Evolutionary conservation across 2,797 vertebrate genomes (phyloP).

Genomic region (Cottoperca gobio): DNA sequence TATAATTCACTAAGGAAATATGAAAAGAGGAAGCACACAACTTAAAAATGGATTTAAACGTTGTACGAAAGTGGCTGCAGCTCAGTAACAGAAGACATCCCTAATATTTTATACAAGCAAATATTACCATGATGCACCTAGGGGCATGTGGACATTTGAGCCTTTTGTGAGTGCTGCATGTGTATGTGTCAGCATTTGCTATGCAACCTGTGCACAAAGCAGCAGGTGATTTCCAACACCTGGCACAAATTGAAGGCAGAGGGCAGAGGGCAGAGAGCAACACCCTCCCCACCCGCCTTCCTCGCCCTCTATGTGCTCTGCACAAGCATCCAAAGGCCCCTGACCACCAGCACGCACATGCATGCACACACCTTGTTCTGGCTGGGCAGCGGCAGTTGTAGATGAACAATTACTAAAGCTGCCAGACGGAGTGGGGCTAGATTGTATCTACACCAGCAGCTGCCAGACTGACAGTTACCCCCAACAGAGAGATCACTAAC

Average conservation of each 20-base stretch:
- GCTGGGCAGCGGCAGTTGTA: conserved; percentile 32
- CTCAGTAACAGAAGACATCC: neutral
- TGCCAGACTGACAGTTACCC: conserved; percentile 66
- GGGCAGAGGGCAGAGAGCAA: conserved; percentile 50
- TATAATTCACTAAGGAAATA: neutral
- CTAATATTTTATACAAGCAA: neutral
- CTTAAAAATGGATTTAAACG: neutral
- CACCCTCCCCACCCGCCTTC: conserved; percentile 32
- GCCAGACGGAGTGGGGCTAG: conserved; percentile 49
- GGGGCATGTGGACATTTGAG: neutral
- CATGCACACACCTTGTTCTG: conserved; percentile 30
- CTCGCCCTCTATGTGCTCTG: conserved; percentile 46
- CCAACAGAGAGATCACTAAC: conserved; percentile 58
- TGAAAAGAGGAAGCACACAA: neutral
- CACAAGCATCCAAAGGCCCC: conserved; percentile 36
- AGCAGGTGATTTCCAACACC: conserved; percentile 70
- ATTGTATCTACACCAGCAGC: conserved; percentile 66
- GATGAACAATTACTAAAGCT: conserved; percentile 58
- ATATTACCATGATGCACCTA: neutral
- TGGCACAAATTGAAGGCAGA: conserved; percentile 57
- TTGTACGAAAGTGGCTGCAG: neutral
- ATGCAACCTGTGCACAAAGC: conserved; percentile 50
- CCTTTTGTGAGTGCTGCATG: conserved; percentile 2
- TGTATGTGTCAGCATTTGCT: conserved; percentile 11
- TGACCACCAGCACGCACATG: conserved; percentile 10